Evolutionary conservation across 2,888 invertebrate species (phyloP).

Genomic region (Orgyia antiqua): DNA sequence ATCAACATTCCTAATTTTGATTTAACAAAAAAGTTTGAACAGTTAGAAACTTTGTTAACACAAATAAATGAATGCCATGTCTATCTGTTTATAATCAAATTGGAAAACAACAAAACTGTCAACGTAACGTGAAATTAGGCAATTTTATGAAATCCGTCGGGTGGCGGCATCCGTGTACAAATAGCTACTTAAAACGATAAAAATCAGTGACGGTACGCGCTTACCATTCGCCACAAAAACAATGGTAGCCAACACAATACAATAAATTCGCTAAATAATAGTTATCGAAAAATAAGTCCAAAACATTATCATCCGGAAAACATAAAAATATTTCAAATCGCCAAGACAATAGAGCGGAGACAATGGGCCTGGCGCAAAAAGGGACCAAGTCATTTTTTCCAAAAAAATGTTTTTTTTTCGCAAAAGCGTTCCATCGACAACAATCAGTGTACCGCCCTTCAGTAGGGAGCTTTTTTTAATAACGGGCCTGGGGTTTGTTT

Average conservation of each 20-base stretch:
- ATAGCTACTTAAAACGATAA: constrained; percentile 48
- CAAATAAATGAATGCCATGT: constrained; percentile 24
- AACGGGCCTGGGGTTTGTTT: constrained; percentile 68
- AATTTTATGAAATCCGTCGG: constrained; percentile 32
- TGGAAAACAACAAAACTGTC: constrained; percentile 40
- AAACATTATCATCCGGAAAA: constrained; percentile 73
- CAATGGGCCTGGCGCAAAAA: constrained; percentile 70
- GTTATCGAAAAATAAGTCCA: constrained; percentile 71
- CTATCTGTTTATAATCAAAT: constrained; percentile 37
- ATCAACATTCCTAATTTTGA: constrained; percentile 28
- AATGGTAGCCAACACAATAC: constrained; percentile 35
- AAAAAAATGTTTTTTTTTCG: constrained; percentile 62
- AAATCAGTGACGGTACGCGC: constrained; percentile 28
- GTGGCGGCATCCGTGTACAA: constrained; percentile 52
- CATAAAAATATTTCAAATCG: constrained; percentile 75
- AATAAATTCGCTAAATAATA: constrained; percentile 76
- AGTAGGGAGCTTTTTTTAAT: constrained; percentile 49
- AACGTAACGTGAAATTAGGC: constrained; percentile 38
- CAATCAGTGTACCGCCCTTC: constrained; percentile 64
- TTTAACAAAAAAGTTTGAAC: constrained; percentile 17
- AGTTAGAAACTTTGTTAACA: constrained; percentile 23
- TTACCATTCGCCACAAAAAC: constrained; percentile 34
- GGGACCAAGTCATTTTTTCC: constrained; percentile 52
- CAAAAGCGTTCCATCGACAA: constrained; percentile 57
- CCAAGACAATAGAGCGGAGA: constrained; percentile 70